Percentiles rank a stretch among this genome's conserved stretches.
Evolutionary conservation across 2,888 invertebrate genomes (phyloP).

Genomic region (Caenorhabditis imperialis): DNA sequence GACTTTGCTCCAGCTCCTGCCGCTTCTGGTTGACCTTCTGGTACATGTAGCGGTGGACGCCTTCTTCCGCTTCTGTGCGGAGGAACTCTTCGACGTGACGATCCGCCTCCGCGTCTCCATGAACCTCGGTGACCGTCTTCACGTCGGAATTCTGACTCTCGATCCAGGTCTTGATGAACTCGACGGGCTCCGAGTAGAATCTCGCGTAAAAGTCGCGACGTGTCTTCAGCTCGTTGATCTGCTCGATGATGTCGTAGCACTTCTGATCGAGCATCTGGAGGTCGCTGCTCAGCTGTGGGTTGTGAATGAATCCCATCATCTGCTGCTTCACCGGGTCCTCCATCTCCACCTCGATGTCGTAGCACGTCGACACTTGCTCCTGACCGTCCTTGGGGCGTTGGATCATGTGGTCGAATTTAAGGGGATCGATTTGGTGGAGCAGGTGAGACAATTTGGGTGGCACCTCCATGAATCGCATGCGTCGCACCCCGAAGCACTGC

Average conservation of each 20-base stretch:
- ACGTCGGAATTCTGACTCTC: slow-evolving; percentile 80
- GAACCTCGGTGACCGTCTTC: slow-evolving; percentile 90
- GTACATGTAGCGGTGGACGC: slow-evolving; percentile 89
- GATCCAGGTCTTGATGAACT: slow-evolving; percentile 98
- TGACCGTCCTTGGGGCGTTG: slow-evolving; percentile 78
- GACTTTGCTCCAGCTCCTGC: slow-evolving; percentile 91
- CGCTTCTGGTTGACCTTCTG: slow-evolving; percentile 93
- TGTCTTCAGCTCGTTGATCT: slow-evolving; percentile 96
- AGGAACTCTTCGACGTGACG: slow-evolving; percentile 89
- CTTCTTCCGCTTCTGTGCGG: slow-evolving; percentile 94
- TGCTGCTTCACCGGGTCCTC: slow-evolving; percentile 97
- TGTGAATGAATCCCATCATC: slow-evolving; percentile 95
- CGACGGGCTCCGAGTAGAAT: slow-evolving; percentile 97
- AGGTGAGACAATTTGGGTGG: slow-evolving; percentile 93
- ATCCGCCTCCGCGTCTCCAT: slow-evolving; percentile 95
- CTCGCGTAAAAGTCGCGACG: slow-evolving; percentile 98
- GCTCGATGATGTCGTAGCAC: slow-evolving; percentile 97
- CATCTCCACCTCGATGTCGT: slow-evolving; percentile 89
- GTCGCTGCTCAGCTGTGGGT: slow-evolving; percentile 96
- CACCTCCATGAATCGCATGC: slow-evolving; percentile 99
- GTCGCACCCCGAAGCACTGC: slow-evolving; percentile 91
- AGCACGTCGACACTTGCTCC: slow-evolving; percentile 87
- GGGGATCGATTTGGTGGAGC: slow-evolving; percentile 97
- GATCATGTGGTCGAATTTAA: slow-evolving; percentile 97
- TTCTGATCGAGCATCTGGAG: slow-evolving; percentile 90